Evolutionary conservation across 1,140 invertebrate species (phyloP).

Genomic region (Sinella curviseta): DNA sequence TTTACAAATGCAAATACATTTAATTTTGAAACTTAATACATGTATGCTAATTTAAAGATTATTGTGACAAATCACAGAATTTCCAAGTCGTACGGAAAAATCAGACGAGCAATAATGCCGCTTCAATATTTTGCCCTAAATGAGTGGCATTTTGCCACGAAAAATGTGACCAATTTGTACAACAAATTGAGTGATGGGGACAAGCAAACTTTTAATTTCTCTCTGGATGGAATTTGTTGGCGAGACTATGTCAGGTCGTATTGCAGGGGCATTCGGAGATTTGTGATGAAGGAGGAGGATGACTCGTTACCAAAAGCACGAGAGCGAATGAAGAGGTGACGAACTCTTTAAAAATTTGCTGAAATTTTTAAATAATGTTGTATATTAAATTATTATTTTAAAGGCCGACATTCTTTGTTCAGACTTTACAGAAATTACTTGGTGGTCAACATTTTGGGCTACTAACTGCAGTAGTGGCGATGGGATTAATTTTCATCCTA

Average conservation of each 20-base stretch:
- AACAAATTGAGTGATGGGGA: neutral
- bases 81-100: neutral
- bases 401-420: neutral
- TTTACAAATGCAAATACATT: too few species aligned
- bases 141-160: neutral
- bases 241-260: neutral
- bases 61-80: neutral
- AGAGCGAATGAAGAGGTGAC: neutral
- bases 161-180: neutral
- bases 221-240: neutral
- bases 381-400: neutral
- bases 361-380: neutral
- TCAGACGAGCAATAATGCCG: neutral
- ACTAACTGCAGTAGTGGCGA: too few species aligned
- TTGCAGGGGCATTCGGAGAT: neutral
- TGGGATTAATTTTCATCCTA: too few species aligned
- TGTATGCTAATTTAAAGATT: neutral
- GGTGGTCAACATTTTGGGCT: neutral
- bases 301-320: neutral
- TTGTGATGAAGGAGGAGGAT: neutral
- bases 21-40: neutral
- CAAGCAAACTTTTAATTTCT: neutral
- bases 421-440: neutral
- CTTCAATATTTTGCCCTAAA: neutral
- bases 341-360: neutral